Conservation (phyloP, 2,113 vertebrate genomes). For the Orthonyx spaldingii region DNA sequence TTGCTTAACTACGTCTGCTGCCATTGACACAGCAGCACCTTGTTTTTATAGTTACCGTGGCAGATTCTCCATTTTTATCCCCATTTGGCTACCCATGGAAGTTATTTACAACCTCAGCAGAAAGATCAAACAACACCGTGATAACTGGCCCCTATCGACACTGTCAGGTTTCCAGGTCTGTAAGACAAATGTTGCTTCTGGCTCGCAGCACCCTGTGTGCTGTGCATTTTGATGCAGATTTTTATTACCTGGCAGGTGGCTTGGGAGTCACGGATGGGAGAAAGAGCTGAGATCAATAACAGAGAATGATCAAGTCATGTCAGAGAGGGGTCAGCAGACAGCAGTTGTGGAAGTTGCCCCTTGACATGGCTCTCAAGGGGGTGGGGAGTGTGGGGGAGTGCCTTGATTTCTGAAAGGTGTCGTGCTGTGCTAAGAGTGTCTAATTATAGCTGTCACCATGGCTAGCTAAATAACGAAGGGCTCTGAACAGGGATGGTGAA, state of each 20-base stretch:
- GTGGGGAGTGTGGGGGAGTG: background rate
- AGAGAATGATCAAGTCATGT: background rate
- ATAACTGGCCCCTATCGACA: background rate
- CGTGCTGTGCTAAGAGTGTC: background rate
- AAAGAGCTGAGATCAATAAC: background rate
- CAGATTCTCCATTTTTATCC: background rate
- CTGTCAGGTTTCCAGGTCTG: slow-evolving; percentile 3
- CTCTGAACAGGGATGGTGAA: background rate
- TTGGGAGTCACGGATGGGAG: background rate
- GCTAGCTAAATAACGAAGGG: background rate
- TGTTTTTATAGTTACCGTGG: background rate
- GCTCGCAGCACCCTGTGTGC: background rate
- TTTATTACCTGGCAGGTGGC: slow-evolving; percentile 33
- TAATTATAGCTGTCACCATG: background rate
- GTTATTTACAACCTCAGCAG: slow-evolving; percentile 42
- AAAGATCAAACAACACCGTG: background rate
- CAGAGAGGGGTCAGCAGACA: background rate
- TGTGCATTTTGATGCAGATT: slow-evolving; percentile 41
- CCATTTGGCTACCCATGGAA: background rate
- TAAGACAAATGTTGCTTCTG: slow-evolving; percentile 8
- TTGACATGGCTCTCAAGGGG: background rate
- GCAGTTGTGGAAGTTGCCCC: background rate
- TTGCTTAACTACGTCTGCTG: background rate
- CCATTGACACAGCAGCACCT: background rate
- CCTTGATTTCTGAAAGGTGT: background rate